Conservation (phyloP, 2,113 vertebrate genomes). For the Thunnus thynnus region DNA sequence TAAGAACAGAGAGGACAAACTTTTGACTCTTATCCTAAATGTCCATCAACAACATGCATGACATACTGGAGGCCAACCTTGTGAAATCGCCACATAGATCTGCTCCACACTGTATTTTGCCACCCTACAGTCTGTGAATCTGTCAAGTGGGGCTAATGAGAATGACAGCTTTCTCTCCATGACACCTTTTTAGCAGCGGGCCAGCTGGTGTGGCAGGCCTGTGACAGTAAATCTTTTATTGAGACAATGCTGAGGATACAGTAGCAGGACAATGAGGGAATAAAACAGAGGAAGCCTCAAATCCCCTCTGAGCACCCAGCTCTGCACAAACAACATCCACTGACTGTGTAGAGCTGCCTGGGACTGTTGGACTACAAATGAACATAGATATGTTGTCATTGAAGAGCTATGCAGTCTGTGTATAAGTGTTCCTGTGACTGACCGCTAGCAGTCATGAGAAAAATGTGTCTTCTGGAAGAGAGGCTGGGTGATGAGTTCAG, state of each 20-base stretch:
- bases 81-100: neutral
- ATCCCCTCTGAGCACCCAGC: conserved; percentile 77
- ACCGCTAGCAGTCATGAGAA: conserved; percentile 44
- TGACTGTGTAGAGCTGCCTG: conserved; percentile 47
- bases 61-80: neutral
- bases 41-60: neutral
- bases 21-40: neutral
- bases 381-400: conserved; percentile 43
- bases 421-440: conserved; percentile 22
- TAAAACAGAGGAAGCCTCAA: conserved; percentile 86
- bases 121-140: conserved; percentile 25
- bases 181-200: conserved; percentile 84
- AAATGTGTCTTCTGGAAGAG: conserved; percentile 37
- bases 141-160: conserved; percentile 74
- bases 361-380: conserved; percentile 2
- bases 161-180: conserved; percentile 79
- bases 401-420: conserved; percentile 53
- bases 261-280: conserved; percentile 86
- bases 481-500: conserved; percentile 41
- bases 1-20: neutral
- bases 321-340: conserved; percentile 80
- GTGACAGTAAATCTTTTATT: conserved; percentile 87
- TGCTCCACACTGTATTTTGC: conserved; percentile 3
- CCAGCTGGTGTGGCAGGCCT: conserved; percentile 65
- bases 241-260: conserved; percentile 88